These are phyloP conservation scores for Serranus cabrilla DNA, from an alignment of 2,797 vertebrate species.

Conservation along the genomic window DNA sequence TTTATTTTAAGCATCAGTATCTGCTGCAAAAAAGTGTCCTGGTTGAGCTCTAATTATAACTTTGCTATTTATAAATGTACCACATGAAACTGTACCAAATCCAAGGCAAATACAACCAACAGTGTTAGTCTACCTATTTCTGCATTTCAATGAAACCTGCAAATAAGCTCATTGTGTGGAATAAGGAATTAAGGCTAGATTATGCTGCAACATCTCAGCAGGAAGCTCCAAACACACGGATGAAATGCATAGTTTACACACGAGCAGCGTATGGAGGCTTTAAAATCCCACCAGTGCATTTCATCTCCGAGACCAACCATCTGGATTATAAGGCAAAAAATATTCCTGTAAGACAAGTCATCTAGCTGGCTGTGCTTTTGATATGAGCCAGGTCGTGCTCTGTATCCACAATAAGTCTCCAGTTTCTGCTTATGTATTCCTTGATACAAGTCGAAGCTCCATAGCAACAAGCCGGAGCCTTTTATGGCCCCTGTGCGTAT, in stretches of 20 bases:
- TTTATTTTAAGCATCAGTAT: background rate
- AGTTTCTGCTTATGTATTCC: constrained; percentile 76
- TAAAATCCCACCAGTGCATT: constrained; percentile 48
- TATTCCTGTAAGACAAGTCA: constrained; percentile 49
- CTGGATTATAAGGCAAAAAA: constrained; percentile 53
- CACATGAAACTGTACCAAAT: constrained; percentile 19
- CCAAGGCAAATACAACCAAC: constrained; percentile 10
- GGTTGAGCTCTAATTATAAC: constrained; percentile 5
- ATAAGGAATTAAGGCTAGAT: constrained; percentile 33
- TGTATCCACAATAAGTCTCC: constrained; percentile 73
- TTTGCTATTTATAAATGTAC: background rate
- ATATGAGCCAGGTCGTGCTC: constrained; percentile 59
- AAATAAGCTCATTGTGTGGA: constrained; percentile 33
- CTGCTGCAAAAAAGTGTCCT: background rate
- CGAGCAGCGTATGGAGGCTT: constrained; percentile 3
- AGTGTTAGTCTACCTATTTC: background rate
- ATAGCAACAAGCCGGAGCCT: constrained; percentile 79
- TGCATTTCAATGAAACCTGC: constrained; percentile 32
- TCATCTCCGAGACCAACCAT: constrained; percentile 50
- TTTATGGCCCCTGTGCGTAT: constrained; percentile 73
- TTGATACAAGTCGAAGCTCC: constrained; percentile 70
- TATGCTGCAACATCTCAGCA: constrained; percentile 14
- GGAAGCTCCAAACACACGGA: constrained; percentile 17
- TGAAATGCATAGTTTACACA: constrained; percentile 28
- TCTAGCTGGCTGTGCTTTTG: constrained; percentile 43